phyloP scores from a whole-genome alignment of 2,113 vertebrate species.

The Cromileptes altivelis region DNA sequence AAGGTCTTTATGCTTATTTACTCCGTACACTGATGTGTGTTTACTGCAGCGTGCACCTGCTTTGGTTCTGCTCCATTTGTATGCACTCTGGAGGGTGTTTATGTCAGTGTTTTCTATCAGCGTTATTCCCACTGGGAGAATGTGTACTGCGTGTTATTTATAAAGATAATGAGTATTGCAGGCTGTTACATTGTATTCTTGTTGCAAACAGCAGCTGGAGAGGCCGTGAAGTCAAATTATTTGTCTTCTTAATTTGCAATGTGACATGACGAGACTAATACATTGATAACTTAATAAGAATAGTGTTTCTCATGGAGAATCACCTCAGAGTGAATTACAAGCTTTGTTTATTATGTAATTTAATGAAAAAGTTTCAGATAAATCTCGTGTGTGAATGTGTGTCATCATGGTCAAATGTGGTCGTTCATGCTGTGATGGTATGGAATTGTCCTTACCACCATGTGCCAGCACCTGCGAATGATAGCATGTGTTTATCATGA shows the following conservation, averaged over 20 bases:
- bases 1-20: neutral
- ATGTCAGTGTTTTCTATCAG: neutral
- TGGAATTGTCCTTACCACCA: too few species aligned
- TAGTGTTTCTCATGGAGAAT: neutral
- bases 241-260: neutral
- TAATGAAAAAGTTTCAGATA: too few species aligned
- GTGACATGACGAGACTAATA: neutral
- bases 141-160: neutral
- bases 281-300: neutral
- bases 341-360: too few species aligned
- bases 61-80: neutral
- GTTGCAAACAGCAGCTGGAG: neutral
- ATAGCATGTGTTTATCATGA: too few species aligned
- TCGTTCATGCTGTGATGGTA: too few species aligned
- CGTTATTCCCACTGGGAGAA: neutral
- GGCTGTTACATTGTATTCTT: conserved; percentile 6
- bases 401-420: too few species aligned
- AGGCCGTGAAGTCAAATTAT: neutral
- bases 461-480: too few species aligned
- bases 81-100: neutral
- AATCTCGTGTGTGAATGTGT: too few species aligned
- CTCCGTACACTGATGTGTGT: neutral
- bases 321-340: neutral
- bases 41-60: neutral
- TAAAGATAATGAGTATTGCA: conserved; percentile 10